Evolutionary conservation across 2,797 vertebrate genomes (phyloP), one percentile per base, ranked within the genome.

Genomic region (Mormyrus proboscirostris): DNA sequence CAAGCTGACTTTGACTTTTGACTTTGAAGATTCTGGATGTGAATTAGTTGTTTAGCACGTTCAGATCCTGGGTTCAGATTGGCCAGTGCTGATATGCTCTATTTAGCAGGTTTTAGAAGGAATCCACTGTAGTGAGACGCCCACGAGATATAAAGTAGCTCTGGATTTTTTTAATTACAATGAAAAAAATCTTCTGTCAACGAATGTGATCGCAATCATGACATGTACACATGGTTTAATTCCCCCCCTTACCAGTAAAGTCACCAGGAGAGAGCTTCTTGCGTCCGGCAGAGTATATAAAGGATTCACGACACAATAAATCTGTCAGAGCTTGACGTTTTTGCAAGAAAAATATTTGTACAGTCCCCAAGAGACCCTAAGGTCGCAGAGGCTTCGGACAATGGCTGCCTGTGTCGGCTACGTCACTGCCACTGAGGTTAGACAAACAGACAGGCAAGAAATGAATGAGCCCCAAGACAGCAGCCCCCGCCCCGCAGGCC

Each of bases 291-390:
- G 59, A 89, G 87, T 91, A 88, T 87, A 90, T 90, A 88, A 90
- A 92, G 87, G 86, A 62, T 91, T 90, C 86, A 59, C 22, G 25
- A 79, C 84, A 85, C 88, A 89, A 87, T 90, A 91, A 91, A 92
- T 92, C 89, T 91, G 76, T 86, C 82, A 49, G 73, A 83, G 51
- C 85, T 87, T 89, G 90, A 91, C 44, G 88, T 91, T 90, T 91
- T 90, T 89, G 88, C 83, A 55, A 89, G 89, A 91, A 92, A 92
- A 91, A 89, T 90, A 91, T 92, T 93, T 92, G 85, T 53, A 92
- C 86, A 92, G 90, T 79, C 50, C 88, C 89, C 89, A 76, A 90
- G 89, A 88, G 89, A 87, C 88, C 83, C 82, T 90, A 89, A 91
- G 92, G 90, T 91, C 91, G 91, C 9, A 16, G 2, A 57, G 84